Evolutionary conservation across 2,888 invertebrate species (phyloP).

Genomic region (Neoaliturus tenellus): DNA sequence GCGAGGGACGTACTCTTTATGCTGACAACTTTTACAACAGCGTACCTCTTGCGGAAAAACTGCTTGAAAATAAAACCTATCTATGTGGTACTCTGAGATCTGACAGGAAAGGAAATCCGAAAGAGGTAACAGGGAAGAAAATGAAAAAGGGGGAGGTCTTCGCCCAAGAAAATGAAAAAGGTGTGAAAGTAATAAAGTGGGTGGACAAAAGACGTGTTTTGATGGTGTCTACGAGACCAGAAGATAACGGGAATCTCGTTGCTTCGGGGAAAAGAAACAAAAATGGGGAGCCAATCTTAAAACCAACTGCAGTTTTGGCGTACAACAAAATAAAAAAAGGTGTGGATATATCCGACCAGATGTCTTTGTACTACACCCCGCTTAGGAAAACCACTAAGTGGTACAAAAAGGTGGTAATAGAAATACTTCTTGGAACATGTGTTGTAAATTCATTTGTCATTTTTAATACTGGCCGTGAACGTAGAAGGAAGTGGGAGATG

Average conservation of each 20-base stretch:
- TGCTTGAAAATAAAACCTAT: slow-evolving; percentile 62
- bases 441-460: slow-evolving; percentile 26
- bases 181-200: neutral
- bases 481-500: neutral
- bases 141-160: slow-evolving; percentile 40
- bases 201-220: neutral
- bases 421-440: neutral
- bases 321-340: neutral
- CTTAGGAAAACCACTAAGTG: neutral
- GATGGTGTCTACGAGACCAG: neutral
- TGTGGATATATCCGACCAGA: slow-evolving; percentile 35
- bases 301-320: neutral
- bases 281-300: neutral
- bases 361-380: slow-evolving; percentile 31
- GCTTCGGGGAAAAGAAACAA: neutral
- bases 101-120: slow-evolving; percentile 61
- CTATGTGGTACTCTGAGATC: slow-evolving; percentile 62
- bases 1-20: slow-evolving; percentile 64
- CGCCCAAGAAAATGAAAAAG: neutral
- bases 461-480: neutral
- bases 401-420: slow-evolving; percentile 12
- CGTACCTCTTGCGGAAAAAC: slow-evolving; percentile 60
- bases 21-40: slow-evolving; percentile 67
- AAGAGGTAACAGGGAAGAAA: slow-evolving; percentile 60
- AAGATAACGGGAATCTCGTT: neutral